These are phyloP conservation scores for Chrysomela aeneicollis DNA, from an alignment of 2,888 invertebrate species.

Conservation along the genomic window DNA sequence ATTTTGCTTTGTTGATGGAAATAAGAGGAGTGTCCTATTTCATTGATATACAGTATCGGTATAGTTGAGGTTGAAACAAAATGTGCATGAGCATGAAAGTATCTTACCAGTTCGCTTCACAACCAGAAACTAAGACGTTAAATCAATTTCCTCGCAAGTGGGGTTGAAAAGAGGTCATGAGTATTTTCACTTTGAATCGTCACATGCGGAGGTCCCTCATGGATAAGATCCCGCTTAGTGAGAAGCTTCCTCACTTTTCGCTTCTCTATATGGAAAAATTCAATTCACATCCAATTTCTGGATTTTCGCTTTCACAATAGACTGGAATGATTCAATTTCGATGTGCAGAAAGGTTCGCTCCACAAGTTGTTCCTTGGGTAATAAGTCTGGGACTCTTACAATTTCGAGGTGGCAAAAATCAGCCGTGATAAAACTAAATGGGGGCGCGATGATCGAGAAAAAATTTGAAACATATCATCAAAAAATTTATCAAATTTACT, in stretches of 20 bases:
- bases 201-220: slow-evolving; percentile 45
- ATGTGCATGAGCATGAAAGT: too few species aligned
- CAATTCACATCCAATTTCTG: slow-evolving; percentile 60
- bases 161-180: slow-evolving; percentile 31
- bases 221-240: slow-evolving; percentile 46
- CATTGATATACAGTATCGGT: too few species aligned
- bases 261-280: slow-evolving; percentile 49
- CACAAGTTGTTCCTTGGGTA: slow-evolving; percentile 14
- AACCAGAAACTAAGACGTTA: not conserved
- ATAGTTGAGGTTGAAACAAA: too few species aligned
- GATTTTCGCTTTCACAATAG: slow-evolving; percentile 56
- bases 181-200: slow-evolving; percentile 39
- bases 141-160: slow-evolving; percentile 5
- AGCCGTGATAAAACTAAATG: too few species aligned
- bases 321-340: slow-evolving; percentile 55
- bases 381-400: not conserved
- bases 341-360: slow-evolving; percentile 34
- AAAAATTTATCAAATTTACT: too few species aligned
- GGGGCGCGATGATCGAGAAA: too few species aligned
- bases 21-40: too few species aligned
- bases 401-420: not conserved
- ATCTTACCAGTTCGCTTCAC: too few species aligned
- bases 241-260: slow-evolving; percentile 46
- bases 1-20: too few species aligned
- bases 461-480: too few species aligned